These are phyloP conservation scores for Campopleginae sp. DNA, from an alignment of 2,888 invertebrate species.

Conservation along the genomic window DNA sequence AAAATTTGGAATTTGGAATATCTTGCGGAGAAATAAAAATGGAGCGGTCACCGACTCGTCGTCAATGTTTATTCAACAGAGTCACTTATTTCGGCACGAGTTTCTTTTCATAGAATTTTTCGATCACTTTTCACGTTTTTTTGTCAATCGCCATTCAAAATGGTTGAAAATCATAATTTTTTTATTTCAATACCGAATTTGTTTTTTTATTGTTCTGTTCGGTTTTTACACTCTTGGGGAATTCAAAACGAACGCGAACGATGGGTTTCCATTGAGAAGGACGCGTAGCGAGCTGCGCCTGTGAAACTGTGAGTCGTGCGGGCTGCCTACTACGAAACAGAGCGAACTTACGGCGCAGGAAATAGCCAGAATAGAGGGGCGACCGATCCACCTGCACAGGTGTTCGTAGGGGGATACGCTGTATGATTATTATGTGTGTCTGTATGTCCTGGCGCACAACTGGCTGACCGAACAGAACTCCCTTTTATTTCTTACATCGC, in stretches of 20 bases:
- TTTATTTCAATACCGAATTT: background rate
- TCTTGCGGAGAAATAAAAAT: background rate
- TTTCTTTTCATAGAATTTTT: background rate
- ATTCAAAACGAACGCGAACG: background rate
- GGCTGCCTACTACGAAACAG: conserved; percentile 73
- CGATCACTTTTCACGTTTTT: background rate
- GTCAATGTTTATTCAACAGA: background rate
- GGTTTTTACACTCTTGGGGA: background rate
- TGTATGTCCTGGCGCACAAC: conserved; percentile 38
- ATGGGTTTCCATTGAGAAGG: background rate
- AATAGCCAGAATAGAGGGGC: conserved; percentile 71
- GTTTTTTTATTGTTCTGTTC: background rate
- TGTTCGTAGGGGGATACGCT: conserved; percentile 71
- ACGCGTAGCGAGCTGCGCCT: conserved; percentile 63
- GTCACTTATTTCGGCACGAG: background rate
- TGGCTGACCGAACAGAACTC: conserved; percentile 14
- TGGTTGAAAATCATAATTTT: background rate
- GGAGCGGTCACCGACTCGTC: background rate
- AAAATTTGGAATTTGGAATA: background rate
- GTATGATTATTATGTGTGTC: conserved; percentile 48
- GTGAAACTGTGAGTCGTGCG: conserved; percentile 68
- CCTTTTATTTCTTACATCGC: conserved; percentile 32
- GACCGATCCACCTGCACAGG: conserved; percentile 72
- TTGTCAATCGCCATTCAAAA: background rate
- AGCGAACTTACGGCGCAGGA: conserved; percentile 73